phyloP scores from a whole-genome alignment of 2,113 vertebrate species.

The Pollachius pollachius region DNA sequence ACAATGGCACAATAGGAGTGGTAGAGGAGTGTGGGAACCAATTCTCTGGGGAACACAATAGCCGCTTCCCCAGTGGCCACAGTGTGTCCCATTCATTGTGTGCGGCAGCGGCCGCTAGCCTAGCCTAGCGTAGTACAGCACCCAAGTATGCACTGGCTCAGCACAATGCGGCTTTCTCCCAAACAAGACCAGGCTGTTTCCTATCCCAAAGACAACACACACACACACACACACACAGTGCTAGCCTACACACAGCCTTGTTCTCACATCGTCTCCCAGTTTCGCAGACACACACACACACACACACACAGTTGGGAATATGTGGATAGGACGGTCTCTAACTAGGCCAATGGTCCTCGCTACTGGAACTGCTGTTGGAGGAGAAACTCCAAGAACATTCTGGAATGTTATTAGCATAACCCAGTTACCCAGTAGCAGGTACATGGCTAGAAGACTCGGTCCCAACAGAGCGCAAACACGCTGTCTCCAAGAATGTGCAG shows the following conservation, averaged over 20 bases:
- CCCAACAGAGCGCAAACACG: constrained; percentile 31
- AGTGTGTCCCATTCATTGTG: constrained; percentile 64
- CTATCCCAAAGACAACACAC: constrained; percentile 71
- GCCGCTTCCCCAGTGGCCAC: constrained; percentile 67
- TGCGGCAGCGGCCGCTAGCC: constrained; percentile 30
- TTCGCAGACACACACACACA: not conserved
- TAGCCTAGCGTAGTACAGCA: constrained; percentile 50
- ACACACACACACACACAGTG: constrained; percentile 58
- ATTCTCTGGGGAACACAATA: constrained; percentile 70
- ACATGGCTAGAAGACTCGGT: constrained; percentile 51
- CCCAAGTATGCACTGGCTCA: constrained; percentile 67
- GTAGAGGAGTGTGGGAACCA: constrained; percentile 73
- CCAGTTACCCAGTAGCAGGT: constrained; percentile 70
- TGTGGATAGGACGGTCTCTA: constrained; percentile 36
- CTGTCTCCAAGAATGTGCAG: constrained; percentile 50
- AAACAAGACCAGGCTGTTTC: constrained; percentile 75
- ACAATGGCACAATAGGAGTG: constrained; percentile 60
- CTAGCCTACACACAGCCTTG: constrained; percentile 57
- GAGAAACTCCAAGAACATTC: constrained; percentile 57
- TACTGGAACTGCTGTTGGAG: constrained; percentile 31
- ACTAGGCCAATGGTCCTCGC: constrained; percentile 59
- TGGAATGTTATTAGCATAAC: constrained; percentile 71
- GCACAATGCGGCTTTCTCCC: constrained; percentile 72
- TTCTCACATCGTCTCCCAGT: constrained; percentile 51
- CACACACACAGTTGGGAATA: constrained; percentile 25